Base-by-base conservation (phyloP, 2,888 invertebrate species). In the Sipunculus nudus region DNA sequence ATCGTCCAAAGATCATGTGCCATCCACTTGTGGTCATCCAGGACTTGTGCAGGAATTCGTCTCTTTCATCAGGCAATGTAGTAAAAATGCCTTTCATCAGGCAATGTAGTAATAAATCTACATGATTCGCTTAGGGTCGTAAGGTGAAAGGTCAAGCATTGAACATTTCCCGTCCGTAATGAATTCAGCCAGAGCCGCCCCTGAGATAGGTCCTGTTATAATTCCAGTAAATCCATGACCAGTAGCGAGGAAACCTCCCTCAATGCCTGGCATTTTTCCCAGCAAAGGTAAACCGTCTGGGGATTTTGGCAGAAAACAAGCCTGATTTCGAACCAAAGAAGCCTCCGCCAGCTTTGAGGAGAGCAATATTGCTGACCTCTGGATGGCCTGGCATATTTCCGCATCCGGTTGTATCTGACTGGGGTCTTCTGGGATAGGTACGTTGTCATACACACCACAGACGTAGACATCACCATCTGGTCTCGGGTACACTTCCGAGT, bases 191-290 rank as follows among this genome's bases (percentile, higher is more conserved):
- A 71, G 31, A 21, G 59, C 61, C 10, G 38, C 43, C 13, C 71
- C 71, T 28, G 71, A 72, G 28, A 58, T 65, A 8, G 71, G 68
- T n/a, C 60, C 62, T 48, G 67, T 71, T n/a, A 71, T 45, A 31
- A 71, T 72, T 4, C 71, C 71, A 71, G 71, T 70, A 49, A 71
- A 72, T 28, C 46, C 49, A 49, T 71, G 71, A 10, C 71, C 71
- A 16, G 68, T 46, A 10, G 71, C 71, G 2, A 72, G 52, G 31
- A 57, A 71, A 4, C 59, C 61, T 25, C 68, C 68, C 25, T 63
- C 41, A 5, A 57, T 41, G 1, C 52, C 43, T 25, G 64, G 61
- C 2, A 72, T 41, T 13, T 26, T 23, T 10, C 71, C 71, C 26
- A 71, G 67, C 10, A 72, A 10, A 5, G 71, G 71, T 23, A 54